Evolutionary conservation across 2,888 invertebrate genomes (phyloP).

Genomic region (Diploptera punctata): DNA sequence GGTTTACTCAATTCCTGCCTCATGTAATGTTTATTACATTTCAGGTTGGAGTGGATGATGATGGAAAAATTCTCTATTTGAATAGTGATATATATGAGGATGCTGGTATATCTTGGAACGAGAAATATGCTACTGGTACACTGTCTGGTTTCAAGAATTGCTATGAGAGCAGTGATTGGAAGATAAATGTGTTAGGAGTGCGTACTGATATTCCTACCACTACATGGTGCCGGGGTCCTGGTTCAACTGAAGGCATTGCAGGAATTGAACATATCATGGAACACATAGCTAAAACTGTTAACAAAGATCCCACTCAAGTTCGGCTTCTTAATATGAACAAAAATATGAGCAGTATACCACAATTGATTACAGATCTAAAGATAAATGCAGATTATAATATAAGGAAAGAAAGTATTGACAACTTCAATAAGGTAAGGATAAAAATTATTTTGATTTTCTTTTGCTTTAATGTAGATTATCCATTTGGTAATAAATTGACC

Average conservation of each 20-base stretch:
- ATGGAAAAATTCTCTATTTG: conserved; percentile 72
- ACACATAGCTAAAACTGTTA: conserved; percentile 62
- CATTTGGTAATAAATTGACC: no score
- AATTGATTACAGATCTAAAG: conserved; percentile 64
- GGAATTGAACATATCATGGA: conserved; percentile 72
- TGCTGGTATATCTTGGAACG: conserved; percentile 59
- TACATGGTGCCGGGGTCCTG: conserved; percentile 71
- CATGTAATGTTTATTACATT: not conserved
- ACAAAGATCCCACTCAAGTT: conserved; percentile 65
- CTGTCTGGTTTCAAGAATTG: conserved; percentile 61
- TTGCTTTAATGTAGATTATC: no score
- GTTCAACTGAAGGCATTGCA: conserved; percentile 65
- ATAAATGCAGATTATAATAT: conserved; percentile 63
- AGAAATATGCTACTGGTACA: conserved; percentile 55
- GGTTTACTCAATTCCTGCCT: no score
- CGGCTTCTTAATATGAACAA: conserved; percentile 61
- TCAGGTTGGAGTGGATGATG: conserved; percentile 59
- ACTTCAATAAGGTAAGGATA: conserved; percentile 64
- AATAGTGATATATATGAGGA: conserved; percentile 60
- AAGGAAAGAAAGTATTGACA: conserved; percentile 61
- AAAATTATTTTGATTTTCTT: no score
- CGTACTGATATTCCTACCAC: conserved; percentile 71
- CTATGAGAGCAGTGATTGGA: conserved; percentile 69
- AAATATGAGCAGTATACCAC: conserved; percentile 51
- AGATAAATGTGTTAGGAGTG: conserved; percentile 57